Percentiles rank a stretch among this genome's conserved stretches.
These are phyloP conservation scores for Drosophila varians DNA, from an alignment of 1,140 invertebrate genomes.

Conservation along the genomic window DNA sequence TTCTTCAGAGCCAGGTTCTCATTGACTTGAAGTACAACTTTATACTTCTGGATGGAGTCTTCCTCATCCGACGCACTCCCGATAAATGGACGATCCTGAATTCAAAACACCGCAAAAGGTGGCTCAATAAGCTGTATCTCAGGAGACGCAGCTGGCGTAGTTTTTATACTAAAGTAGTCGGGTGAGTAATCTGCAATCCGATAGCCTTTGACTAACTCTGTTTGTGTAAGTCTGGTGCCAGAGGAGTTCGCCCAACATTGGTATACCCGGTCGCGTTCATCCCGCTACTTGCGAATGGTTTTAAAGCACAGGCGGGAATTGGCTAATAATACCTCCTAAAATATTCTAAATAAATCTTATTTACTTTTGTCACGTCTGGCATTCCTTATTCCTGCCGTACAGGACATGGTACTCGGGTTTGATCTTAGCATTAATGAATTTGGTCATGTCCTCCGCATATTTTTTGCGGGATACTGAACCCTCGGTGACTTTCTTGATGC, in stretches of 20 bases:
- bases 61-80: conserved; percentile 3
- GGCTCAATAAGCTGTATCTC: background rate
- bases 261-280: background rate
- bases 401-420: conserved; percentile 70
- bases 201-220: background rate
- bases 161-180: conserved; percentile 5
- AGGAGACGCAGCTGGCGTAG: background rate
- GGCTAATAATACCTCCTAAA: background rate
- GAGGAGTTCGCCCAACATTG: conserved; percentile 3
- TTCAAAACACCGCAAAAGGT: too few species aligned
- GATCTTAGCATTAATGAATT: conserved; percentile 65
- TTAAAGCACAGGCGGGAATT: background rate
- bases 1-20: conserved; percentile 3
- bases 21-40: conserved; percentile 8
- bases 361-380: conserved; percentile 43
- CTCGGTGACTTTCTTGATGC: conserved; percentile 60
- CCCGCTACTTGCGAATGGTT: background rate
- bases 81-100: conserved; percentile 8
- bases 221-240: background rate
- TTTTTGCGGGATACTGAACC: conserved; percentile 6
- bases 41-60: conserved; percentile 23
- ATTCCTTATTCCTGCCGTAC: conserved; percentile 58
- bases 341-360: background rate
- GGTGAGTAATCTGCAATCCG: background rate
- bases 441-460: conserved; percentile 63